Evolutionary conservation across 2,888 invertebrate species (phyloP).

Genomic region (Dioctria rufipes): DNA sequence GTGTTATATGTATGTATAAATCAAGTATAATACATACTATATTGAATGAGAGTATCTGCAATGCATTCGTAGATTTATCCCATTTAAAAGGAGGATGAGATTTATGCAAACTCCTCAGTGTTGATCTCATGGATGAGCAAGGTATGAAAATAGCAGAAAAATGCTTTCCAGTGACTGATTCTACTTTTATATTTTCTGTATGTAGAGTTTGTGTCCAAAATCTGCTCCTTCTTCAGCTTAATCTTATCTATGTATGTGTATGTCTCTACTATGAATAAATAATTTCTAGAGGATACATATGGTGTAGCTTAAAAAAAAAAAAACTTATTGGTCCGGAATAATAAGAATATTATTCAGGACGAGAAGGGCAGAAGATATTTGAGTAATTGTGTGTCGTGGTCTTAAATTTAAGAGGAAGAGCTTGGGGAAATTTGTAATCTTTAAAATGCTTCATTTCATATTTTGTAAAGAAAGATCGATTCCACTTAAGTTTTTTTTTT

Average conservation of each 20-base stretch:
- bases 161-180: conserved; percentile 18
- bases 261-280: neutral
- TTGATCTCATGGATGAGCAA: conserved; percentile 34
- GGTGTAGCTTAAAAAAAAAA: no score
- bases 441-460: no score
- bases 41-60: no score
- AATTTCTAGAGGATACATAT: neutral
- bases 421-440: no score
- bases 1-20: no score
- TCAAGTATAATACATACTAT: no score
- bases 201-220: neutral
- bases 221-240: neutral
- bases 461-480: no score
- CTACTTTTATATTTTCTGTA: neutral
- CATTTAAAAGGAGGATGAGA: conserved; percentile 4
- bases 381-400: no score
- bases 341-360: neutral
- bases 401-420: no score
- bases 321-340: neutral
- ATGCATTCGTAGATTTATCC: conserved; percentile 11
- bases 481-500: no score
- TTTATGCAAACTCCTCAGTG: conserved; percentile 1
- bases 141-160: conserved; percentile 14
- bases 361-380: no score
- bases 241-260: neutral